Percentiles rank a stretch among this genome's conserved stretches.
Conservation (phyloP, 2,888 invertebrate genomes). For the Spilarctia lutea region DNA sequence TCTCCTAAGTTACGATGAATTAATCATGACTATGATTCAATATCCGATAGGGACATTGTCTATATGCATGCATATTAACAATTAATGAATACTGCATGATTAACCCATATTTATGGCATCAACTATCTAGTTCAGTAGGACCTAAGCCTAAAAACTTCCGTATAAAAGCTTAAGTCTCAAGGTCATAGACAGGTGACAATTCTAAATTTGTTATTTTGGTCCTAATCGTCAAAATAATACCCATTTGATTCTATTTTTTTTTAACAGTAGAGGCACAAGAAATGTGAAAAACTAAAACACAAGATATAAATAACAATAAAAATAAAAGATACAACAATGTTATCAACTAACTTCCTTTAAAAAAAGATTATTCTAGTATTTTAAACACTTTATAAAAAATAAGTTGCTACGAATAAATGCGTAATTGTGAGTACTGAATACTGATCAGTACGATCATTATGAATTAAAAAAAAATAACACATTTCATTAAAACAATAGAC, state of each 20-base stretch:
- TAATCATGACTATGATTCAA: slow-evolving; percentile 52
- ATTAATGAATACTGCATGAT: slow-evolving; percentile 58
- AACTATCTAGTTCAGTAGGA: slow-evolving; percentile 34
- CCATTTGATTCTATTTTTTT: too few species aligned
- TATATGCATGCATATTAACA: slow-evolving; percentile 45
- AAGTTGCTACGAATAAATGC: background rate
- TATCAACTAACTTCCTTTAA: background rate
- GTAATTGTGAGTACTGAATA: background rate
- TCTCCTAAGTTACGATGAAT: slow-evolving; percentile 55
- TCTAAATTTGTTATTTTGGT: too few species aligned
- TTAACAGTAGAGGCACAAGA: too few species aligned
- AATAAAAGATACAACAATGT: background rate
- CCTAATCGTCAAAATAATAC: too few species aligned
- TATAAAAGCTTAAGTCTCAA: too few species aligned
- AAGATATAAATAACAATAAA: background rate
- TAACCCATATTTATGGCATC: slow-evolving; percentile 35
- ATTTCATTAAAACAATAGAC: background rate
- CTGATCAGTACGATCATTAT: background rate
- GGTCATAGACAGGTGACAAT: too few species aligned
- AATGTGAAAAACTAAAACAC: too few species aligned
- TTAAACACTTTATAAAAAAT: background rate
- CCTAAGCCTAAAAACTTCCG: too few species aligned
- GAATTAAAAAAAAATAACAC: background rate
- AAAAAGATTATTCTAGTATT: background rate
- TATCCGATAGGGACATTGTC: slow-evolving; percentile 46